Evolutionary conservation across 1,140 invertebrate genomes (phyloP).

Genomic region (Nebria ingens): DNA sequence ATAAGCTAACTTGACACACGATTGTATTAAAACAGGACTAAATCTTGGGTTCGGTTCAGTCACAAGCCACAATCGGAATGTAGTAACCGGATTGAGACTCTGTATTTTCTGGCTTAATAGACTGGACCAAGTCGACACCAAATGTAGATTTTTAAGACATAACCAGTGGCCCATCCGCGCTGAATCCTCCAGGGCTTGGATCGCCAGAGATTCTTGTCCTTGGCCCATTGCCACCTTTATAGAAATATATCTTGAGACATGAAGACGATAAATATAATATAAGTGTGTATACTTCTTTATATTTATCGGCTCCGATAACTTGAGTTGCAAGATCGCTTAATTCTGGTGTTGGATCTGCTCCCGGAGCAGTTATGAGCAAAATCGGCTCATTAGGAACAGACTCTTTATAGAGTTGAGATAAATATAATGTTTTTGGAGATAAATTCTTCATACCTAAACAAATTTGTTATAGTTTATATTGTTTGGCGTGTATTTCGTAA

Average conservation of each 20-base stretch:
- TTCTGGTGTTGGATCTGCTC: conserved; percentile 75
- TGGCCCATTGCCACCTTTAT: conserved; percentile 36
- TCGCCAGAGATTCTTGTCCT: conserved; percentile 47
- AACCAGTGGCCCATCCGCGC: conserved; percentile 47
- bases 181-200: conserved; percentile 38
- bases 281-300: conserved; percentile 41
- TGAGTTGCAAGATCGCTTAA: conserved; percentile 51
- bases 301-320: conserved; percentile 44
- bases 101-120: conserved; percentile 62
- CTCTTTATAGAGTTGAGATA: conserved; percentile 48
- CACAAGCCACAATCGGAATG: conserved; percentile 60
- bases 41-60: conserved; percentile 59
- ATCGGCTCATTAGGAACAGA: conserved; percentile 54
- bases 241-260: conserved; percentile 18
- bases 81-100: conserved; percentile 42
- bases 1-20: conserved; percentile 30
- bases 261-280: no score
- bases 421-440: conserved; percentile 33
- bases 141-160: conserved; percentile 80
- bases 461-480: no score
- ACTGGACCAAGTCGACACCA: conserved; percentile 69
- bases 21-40: conserved; percentile 52
- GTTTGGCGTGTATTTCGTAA: no score
- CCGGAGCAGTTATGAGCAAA: conserved; percentile 61
- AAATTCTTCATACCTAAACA: neutral